These are phyloP conservation scores for Spondyliosoma cantharus DNA, from an alignment of 2,797 vertebrate genomes.

Conservation along the genomic window DNA sequence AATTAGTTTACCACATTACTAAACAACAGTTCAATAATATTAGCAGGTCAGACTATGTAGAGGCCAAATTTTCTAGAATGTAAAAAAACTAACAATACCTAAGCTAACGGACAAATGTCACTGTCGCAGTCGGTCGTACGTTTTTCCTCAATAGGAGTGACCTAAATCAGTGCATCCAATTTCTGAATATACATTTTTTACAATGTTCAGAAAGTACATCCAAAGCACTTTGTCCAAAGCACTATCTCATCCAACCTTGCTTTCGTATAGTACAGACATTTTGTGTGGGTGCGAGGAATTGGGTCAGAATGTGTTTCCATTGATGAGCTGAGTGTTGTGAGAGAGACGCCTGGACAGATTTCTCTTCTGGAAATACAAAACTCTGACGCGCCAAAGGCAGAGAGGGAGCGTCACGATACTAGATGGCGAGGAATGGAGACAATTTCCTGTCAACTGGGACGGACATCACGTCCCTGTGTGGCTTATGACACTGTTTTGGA, in stretches of 20 bases:
- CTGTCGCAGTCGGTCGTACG: neutral
- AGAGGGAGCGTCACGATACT: slow-evolving; percentile 14
- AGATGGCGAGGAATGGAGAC: slow-evolving; percentile 46
- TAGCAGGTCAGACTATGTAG: neutral
- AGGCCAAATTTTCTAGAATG: neutral
- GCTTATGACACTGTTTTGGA: slow-evolving; percentile 43
- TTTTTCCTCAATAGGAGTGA: slow-evolving; percentile 30
- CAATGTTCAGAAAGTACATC: slow-evolving; percentile 26
- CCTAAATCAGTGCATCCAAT: slow-evolving; percentile 47
- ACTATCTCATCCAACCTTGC: slow-evolving; percentile 47
- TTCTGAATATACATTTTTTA: slow-evolving; percentile 42
- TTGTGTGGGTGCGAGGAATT: slow-evolving; percentile 43
- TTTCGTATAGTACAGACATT: slow-evolving; percentile 14
- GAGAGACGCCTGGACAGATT: slow-evolving; percentile 39
- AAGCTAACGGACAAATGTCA: slow-evolving; percentile 19
- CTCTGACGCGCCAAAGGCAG: slow-evolving; percentile 32
- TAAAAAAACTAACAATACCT: slow-evolving; percentile 5
- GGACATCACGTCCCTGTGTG: slow-evolving; percentile 38
- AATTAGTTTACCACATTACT: neutral
- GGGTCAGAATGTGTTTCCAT: slow-evolving; percentile 64
- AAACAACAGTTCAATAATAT: neutral
- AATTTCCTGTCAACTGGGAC: slow-evolving; percentile 64
- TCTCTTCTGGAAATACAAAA: slow-evolving; percentile 34
- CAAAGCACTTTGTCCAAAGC: slow-evolving; percentile 40
- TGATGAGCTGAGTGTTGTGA: slow-evolving; percentile 42